Conservation (phyloP, 2,888 invertebrate genomes). For the Drosophila kanekoi region DNA sequence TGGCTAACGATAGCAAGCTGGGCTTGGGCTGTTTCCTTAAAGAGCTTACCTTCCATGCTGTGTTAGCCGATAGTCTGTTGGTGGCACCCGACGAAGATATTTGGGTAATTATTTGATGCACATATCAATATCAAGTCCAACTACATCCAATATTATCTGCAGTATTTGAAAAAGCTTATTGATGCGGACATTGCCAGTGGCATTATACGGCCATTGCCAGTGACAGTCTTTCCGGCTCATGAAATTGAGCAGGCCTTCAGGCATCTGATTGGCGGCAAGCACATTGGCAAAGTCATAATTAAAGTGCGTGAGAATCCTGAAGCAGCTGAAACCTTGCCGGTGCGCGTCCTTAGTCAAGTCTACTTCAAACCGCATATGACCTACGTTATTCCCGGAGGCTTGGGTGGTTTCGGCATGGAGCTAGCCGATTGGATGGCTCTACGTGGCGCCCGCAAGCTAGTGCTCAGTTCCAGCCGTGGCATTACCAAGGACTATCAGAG, state of each 20-base stretch:
- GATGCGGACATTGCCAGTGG: constrained; percentile 88
- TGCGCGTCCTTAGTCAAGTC: constrained; percentile 75
- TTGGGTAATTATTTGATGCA: constrained; percentile 52
- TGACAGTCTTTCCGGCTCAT: constrained; percentile 88
- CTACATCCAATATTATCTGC: constrained; percentile 1
- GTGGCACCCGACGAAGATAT: constrained; percentile 85
- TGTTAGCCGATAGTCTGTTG: constrained; percentile 91
- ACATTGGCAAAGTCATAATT: constrained; percentile 90
- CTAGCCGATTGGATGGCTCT: constrained; percentile 93
- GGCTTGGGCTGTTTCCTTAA: constrained; percentile 89
- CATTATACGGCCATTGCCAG: constrained; percentile 89
- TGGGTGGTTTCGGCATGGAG: constrained; percentile 97
- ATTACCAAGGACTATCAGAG: constrained; percentile 93
- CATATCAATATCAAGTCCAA: background rate
- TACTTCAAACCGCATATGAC: constrained; percentile 79
- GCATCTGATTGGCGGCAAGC: constrained; percentile 89
- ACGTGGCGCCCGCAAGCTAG: constrained; percentile 91
- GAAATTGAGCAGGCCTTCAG: constrained; percentile 91
- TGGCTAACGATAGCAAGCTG: constrained; percentile 88
- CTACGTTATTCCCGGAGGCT: constrained; percentile 91
- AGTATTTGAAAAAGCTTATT: constrained; percentile 86
- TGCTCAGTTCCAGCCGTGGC: constrained; percentile 93
- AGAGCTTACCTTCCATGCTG: constrained; percentile 91
- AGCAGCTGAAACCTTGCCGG: constrained; percentile 71
- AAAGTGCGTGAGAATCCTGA: constrained; percentile 80